These are phyloP conservation scores for Drosophila lini DNA, from an alignment of 1,140 invertebrate genomes.

Conservation along the genomic window DNA sequence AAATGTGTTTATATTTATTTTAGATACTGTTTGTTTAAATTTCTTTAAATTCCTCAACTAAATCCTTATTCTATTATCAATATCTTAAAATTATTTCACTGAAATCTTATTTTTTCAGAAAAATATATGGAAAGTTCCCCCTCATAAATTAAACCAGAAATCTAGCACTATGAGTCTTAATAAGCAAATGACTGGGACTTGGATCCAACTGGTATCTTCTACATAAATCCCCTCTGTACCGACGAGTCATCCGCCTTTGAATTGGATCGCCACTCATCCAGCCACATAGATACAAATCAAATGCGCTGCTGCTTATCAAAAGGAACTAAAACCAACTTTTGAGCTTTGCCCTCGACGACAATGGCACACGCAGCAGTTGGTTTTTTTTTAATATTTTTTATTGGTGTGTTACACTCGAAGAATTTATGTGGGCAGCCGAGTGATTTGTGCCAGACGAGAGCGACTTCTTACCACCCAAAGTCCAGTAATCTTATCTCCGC, in stretches of 20 bases:
- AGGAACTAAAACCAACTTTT: constrained; percentile 39
- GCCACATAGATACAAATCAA: constrained; percentile 40
- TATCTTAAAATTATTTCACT: not conserved
- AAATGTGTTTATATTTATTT: not conserved
- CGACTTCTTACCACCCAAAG: constrained; percentile 23
- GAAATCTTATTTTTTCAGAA: not conserved
- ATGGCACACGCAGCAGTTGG: constrained; percentile 21
- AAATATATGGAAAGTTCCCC: not conserved
- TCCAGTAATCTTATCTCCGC: constrained; percentile 58
- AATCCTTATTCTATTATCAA: too few relatives aligned
- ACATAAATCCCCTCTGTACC: constrained; percentile 7
- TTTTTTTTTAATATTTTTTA: constrained; percentile 12
- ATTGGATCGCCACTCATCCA: constrained; percentile 19
- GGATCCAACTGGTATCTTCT: constrained; percentile 10
- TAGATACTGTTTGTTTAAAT: not conserved
- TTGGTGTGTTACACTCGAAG: constrained; percentile 29
- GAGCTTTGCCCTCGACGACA: constrained; percentile 35
- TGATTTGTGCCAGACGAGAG: constrained; percentile 31
- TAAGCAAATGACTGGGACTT: constrained; percentile 4
- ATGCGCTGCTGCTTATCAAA: constrained; percentile 24
- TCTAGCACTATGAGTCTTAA: not conserved
- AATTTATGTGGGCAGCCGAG: constrained; percentile 32
- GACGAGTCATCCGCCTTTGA: constrained; percentile 10
- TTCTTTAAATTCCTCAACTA: not conserved
- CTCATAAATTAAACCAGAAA: not conserved